Evolutionary conservation across 2,113 vertebrate genomes (phyloP).

Genomic region (Pantherophis guttatus): DNA sequence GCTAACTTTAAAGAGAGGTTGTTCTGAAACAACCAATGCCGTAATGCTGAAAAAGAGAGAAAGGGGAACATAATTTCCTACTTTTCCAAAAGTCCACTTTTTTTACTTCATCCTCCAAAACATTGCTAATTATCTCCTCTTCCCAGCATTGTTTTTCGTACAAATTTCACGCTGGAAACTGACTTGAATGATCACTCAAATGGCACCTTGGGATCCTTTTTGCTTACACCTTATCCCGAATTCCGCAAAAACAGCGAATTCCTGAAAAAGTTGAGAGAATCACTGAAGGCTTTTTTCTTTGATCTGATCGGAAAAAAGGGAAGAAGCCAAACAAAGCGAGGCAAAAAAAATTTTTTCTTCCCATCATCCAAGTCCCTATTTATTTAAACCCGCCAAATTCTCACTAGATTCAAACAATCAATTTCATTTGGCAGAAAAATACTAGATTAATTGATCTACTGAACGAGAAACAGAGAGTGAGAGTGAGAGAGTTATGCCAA

Average conservation of each 20-base stretch:
- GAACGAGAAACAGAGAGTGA: neutral
- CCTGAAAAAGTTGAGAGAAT: neutral
- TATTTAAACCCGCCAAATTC: conserved; percentile 43
- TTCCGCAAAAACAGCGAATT: neutral
- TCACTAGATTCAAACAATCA: conserved; percentile 7
- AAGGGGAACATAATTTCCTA: neutral
- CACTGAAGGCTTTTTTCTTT: neutral
- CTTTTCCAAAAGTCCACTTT: neutral
- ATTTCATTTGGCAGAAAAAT: conserved; percentile 27
- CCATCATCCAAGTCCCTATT: conserved; percentile 1
- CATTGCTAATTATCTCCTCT: neutral
- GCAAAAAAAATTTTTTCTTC: too few relatives aligned
- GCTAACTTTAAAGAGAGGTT: neutral
- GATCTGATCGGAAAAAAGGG: neutral
- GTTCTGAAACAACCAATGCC: neutral
- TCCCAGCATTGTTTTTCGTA: neutral
- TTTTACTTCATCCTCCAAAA: neutral
- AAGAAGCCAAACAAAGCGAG: neutral
- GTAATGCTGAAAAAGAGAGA: neutral
- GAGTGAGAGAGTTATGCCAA: neutral
- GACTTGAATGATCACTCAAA: neutral
- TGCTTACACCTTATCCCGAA: neutral
- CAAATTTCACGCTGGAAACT: neutral
- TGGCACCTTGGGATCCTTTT: neutral
- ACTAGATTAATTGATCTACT: neutral